Conservation (phyloP, 23 tunicate species). For the Corella eumyota region DNA sequence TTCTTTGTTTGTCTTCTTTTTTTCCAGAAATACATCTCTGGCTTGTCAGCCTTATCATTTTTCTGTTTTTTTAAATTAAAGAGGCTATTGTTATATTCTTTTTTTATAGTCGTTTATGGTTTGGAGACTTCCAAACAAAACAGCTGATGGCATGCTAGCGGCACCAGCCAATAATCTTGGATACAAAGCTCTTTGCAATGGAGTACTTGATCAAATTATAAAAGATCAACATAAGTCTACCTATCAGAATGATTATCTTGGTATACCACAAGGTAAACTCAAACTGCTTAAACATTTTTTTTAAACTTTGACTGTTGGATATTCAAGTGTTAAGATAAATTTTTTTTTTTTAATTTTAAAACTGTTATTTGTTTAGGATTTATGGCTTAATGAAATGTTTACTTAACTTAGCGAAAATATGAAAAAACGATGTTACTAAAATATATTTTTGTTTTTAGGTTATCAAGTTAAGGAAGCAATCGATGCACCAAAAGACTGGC, state of each 20-base stretch:
- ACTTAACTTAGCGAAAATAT: too few relatives aligned
- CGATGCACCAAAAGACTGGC: conserved; percentile 76
- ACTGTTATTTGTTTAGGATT: too few relatives aligned
- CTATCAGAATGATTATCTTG: conserved; percentile 68
- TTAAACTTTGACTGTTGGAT: too few relatives aligned
- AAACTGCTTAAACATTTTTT: too few relatives aligned
- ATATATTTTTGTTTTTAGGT: conserved; percentile 28
- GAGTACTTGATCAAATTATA: conserved; percentile 58
- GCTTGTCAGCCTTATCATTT: too few relatives aligned
- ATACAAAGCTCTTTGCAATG: conserved; percentile 23
- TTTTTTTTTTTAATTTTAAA: too few relatives aligned
- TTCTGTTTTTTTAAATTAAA: too few relatives aligned
- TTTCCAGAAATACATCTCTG: not conserved
- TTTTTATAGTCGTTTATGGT: conserved; percentile 58
- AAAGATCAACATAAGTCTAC: conserved; percentile 63
- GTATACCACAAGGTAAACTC: conserved; percentile 89
- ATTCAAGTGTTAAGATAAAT: too few relatives aligned
- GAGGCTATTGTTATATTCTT: too few relatives aligned
- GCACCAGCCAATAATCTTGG: conserved; percentile 52
- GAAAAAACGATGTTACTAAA: too few relatives aligned
- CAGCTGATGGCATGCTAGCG: conserved; percentile 46
- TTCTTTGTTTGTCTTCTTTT: not conserved
- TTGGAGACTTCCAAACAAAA: conserved; percentile 61
- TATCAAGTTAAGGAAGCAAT: conserved; percentile 72
- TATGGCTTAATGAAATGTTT: too few relatives aligned